Percentiles rank a stretch among this genome's conserved stretches.
Conservation (phyloP, 2,797 vertebrate genomes). For the Sylvia borin region DNA sequence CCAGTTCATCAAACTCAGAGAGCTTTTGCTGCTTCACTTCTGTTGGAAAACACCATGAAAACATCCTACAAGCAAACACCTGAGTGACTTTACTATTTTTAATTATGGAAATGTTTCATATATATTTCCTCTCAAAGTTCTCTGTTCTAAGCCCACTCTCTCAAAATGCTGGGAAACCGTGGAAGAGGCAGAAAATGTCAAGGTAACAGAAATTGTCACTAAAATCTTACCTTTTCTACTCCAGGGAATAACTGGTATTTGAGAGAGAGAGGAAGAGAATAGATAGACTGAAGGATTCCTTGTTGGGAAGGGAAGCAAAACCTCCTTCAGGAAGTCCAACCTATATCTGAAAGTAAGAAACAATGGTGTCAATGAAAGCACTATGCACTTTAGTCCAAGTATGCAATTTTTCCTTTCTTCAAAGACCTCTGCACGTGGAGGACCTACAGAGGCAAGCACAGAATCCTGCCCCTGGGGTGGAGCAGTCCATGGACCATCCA, state of each 20-base stretch:
- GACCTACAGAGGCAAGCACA: not conserved
- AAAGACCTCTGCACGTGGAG: not conserved
- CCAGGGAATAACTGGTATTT: not conserved
- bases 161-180: not conserved
- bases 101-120: not conserved
- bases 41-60: not conserved
- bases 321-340: not conserved
- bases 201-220: not conserved
- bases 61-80: not conserved
- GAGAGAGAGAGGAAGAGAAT: not conserved
- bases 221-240: not conserved
- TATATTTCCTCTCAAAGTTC: not conserved
- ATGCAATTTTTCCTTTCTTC: not conserved
- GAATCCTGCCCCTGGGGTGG: not conserved
- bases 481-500: not conserved
- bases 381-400: not conserved
- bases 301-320: not conserved
- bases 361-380: not conserved
- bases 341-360: not conserved
- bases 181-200: not conserved
- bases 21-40: not conserved
- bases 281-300: not conserved
- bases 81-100: not conserved
- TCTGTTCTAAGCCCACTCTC: not conserved
- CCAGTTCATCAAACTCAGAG: not conserved